Percentiles rank a stretch among this genome's conserved stretches.
Conservation (phyloP, 2,113 vertebrate genomes). For the Podiceps cristatus region DNA sequence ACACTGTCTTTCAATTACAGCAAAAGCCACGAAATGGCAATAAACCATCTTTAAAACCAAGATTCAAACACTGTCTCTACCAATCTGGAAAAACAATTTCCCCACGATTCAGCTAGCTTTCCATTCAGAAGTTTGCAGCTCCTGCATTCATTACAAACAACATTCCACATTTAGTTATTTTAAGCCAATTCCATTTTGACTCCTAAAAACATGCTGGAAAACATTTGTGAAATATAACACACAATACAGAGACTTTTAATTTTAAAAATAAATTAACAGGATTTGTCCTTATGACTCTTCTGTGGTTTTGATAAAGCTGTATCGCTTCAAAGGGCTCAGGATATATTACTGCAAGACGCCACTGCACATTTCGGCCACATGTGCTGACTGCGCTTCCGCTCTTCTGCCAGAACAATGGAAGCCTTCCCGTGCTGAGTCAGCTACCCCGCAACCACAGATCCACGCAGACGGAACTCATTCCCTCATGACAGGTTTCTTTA, state of each 20-base stretch:
- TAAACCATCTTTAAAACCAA: background rate
- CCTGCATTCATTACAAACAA: background rate
- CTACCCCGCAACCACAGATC: background rate
- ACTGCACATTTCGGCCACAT: slow-evolving; percentile 40
- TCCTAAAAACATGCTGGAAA: background rate
- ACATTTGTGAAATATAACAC: background rate
- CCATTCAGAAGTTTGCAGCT: background rate
- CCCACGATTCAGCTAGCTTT: background rate
- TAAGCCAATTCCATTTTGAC: background rate
- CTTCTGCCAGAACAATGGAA: slow-evolving; percentile 30
- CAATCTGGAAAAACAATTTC: background rate
- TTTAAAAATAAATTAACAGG: background rate
- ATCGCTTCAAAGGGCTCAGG: slow-evolving; percentile 11
- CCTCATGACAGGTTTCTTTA: background rate
- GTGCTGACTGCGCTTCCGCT: slow-evolving; percentile 43
- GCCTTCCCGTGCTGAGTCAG: background rate
- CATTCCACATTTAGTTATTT: background rate
- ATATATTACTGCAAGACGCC: background rate
- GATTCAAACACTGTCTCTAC: background rate
- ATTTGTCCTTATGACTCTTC: background rate
- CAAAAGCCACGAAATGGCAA: background rate
- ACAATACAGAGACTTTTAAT: background rate
- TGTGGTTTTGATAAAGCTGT: slow-evolving; percentile 4
- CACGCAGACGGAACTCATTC: rapidly evolving
- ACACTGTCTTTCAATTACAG: background rate